Conservation (phyloP, 2,888 invertebrate genomes). For the Platypus cylindrus region DNA sequence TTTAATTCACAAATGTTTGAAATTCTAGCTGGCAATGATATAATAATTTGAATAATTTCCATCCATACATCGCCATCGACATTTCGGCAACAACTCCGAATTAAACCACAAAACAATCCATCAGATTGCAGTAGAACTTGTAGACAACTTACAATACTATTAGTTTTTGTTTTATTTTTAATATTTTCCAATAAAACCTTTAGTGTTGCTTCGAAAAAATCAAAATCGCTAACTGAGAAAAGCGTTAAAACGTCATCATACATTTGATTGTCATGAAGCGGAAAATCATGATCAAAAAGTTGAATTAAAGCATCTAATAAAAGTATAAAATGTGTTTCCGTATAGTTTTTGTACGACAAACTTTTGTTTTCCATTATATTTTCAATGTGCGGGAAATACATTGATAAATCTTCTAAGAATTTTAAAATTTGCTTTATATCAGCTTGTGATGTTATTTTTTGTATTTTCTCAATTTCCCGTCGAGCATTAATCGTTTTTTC, state of each 20-base stretch:
- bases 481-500: slow-evolving; percentile 13
- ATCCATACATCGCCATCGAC: slow-evolving; percentile 22
- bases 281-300: slow-evolving; percentile 47
- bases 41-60: slow-evolving; percentile 46
- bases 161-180: slow-evolving; percentile 30
- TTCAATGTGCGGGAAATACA: slow-evolving; percentile 40
- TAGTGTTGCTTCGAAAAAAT: slow-evolving; percentile 38
- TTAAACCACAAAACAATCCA: slow-evolving; percentile 40
- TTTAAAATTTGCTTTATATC: slow-evolving; percentile 29
- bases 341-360: slow-evolving; percentile 29
- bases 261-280: slow-evolving; percentile 32
- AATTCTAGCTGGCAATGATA: slow-evolving; percentile 55
- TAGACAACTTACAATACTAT: slow-evolving; percentile 33
- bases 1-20: slow-evolving; percentile 51
- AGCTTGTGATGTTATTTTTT: slow-evolving; percentile 28
- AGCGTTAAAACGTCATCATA: slow-evolving; percentile 35
- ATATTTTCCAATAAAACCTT: slow-evolving; percentile 37
- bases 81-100: slow-evolving; percentile 13
- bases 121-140: slow-evolving; percentile 44
- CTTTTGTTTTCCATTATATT: slow-evolving; percentile 46
- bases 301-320: slow-evolving; percentile 39
- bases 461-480: slow-evolving; percentile 19
- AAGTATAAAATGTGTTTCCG: slow-evolving; percentile 37
- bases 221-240: slow-evolving; percentile 43
- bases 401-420: slow-evolving; percentile 26